Evolutionary conservation across 2,113 vertebrate genomes (phyloP).

Genomic region (Alouatta palliata): DNA sequence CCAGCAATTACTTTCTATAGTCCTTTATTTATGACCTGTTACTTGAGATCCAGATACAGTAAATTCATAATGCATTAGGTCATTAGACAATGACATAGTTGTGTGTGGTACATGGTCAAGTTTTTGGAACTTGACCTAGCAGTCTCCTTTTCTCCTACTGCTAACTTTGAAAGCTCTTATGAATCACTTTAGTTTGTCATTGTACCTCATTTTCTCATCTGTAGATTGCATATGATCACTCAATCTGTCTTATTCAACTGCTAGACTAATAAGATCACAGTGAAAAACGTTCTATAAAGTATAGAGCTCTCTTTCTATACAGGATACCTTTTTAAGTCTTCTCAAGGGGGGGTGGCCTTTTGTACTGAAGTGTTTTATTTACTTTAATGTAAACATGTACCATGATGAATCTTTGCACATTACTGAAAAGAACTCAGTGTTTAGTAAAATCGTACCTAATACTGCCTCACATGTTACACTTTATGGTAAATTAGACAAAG

Average conservation of each 20-base stretch:
- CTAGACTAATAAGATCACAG: not conserved
- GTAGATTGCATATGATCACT: not conserved
- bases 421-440: conserved; percentile 1
- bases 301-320: not conserved
- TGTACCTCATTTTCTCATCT: not conserved
- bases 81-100: not conserved
- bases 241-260: not conserved
- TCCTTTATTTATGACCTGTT: not conserved
- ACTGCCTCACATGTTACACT: not conserved
- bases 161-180: not conserved
- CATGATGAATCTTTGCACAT: not conserved
- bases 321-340: not conserved
- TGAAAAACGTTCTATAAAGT: not conserved
- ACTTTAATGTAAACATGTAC: not conserved
- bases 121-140: not conserved
- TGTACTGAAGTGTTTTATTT: conserved; percentile 10
- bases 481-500: not conserved
- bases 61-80: not conserved
- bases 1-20: not conserved
- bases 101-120: not conserved
- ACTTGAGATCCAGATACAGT: not conserved
- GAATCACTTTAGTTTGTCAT: not conserved
- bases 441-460: not conserved
- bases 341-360: not conserved
- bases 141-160: not conserved